These are phyloP conservation scores for Dendrolimus punctatus DNA, from an alignment of 1,140 invertebrate species.

Conservation along the genomic window DNA sequence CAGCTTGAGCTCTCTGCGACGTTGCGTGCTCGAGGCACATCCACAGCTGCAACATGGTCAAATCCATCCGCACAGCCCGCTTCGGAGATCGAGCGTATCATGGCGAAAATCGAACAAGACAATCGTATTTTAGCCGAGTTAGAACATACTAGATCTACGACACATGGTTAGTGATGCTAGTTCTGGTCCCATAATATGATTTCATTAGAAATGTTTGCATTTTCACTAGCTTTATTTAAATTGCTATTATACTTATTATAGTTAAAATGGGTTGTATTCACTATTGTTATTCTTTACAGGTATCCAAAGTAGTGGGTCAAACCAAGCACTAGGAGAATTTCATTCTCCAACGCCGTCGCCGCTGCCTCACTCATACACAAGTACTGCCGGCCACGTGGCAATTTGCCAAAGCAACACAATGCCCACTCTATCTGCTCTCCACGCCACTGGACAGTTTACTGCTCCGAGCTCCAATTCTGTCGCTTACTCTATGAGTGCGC, in stretches of 20 bases:
- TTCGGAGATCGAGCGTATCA: conserved; percentile 92
- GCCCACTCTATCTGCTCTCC: conserved; percentile 73
- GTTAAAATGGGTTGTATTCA: no score
- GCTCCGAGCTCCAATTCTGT: conserved; percentile 66
- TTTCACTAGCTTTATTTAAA: no score
- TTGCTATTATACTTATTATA: no score
- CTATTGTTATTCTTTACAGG: conserved; percentile 34
- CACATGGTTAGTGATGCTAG: conserved; percentile 47
- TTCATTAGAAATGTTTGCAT: no score
- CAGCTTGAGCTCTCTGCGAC: conserved; percentile 86
- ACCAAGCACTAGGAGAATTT: conserved; percentile 73
- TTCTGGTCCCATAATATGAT: no score
- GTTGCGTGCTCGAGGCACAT: conserved; percentile 49
- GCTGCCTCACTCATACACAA: conserved; percentile 72
- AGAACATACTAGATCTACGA: conserved; percentile 82
- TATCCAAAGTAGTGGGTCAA: conserved; percentile 72
- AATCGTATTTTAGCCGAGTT: conserved; percentile 90
- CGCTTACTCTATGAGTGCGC: conserved; percentile 65
- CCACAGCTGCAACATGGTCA: conserved; percentile 57
- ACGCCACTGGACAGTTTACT: conserved; percentile 69
- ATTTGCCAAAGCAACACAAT: conserved; percentile 76
- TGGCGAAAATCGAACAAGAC: conserved; percentile 95
- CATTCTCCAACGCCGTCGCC: conserved; percentile 72
- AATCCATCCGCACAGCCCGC: conserved; percentile 75
- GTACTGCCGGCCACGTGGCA: conserved; percentile 57